Base-by-base conservation (phyloP, 2,797 vertebrate species). In the Paramormyrops hopkinsi region DNA sequence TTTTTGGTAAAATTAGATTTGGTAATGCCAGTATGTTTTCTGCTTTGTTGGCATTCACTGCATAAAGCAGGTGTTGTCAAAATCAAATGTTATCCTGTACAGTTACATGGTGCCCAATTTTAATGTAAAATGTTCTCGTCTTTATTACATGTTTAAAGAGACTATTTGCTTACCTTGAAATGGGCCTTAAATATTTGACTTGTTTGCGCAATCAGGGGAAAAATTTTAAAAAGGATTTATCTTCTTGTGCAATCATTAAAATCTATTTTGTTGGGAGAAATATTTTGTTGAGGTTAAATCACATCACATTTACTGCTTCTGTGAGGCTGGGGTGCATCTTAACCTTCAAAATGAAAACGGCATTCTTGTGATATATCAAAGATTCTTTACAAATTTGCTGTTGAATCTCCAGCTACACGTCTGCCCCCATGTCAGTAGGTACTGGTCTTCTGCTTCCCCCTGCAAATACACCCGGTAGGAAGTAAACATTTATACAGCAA, bases 91-190 rank as follows among this genome's bases (percentile, higher is more conserved):
- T 17, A 89, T 50, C 50, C 56, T n/a, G 53, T 86, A 41, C 51
- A 89, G 48, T 85, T 85, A 84, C 12, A 41, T 83, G 51, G 54
- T 44, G 46, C 69, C 54, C n/a, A n/a, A 53, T 54, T 76, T 79
- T 56, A 54, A 89, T 59, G n/a, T 84, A 76, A 69, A 89, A 44
- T 89, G n/a, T 50, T 88, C 73, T 51, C 33, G 12, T 19, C 69
- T 54, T 12, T 54, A 53, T 86, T 19, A 41, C 9, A 19, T 62
- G 41, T 85, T 37, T 3, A 53, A 37, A 89, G 29, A 73, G 83
- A 59, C 44, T 88, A 84, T 85, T 59, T 89, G 53, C 46, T 91
- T 73, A 92, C 92, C 91, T 90, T 73, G 87, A 93, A 92, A 91
- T 92, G 90, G 69, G 92, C 92, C 92, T 93, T 93, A 89, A 86